Conservation (phyloP, 1,140 invertebrate genomes). For the Ladona fulva region DNA sequence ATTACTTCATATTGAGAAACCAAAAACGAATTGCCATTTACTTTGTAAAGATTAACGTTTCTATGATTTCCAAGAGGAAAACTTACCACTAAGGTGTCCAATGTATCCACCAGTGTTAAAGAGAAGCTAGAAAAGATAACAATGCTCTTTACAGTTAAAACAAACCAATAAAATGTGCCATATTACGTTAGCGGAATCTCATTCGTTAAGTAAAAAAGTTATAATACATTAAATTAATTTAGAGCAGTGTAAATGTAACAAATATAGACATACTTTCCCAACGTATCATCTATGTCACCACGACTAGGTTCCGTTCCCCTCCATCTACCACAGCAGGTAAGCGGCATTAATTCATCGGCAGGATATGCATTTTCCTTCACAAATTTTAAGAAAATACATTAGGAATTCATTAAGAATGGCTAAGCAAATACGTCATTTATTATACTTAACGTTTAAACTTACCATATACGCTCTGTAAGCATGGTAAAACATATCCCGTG, state of each 20-base stretch:
- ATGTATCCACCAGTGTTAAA: slow-evolving; percentile 85
- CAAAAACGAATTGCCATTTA: neutral
- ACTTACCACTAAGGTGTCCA: slow-evolving; percentile 83
- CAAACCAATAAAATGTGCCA: neutral
- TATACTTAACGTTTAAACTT: slow-evolving; percentile 28
- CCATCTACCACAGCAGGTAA: slow-evolving; percentile 88
- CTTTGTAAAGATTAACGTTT: neutral
- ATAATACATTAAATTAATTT: no score
- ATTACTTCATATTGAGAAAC: slow-evolving; percentile 7
- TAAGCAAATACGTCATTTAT: neutral
- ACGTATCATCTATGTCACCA: slow-evolving; percentile 90
- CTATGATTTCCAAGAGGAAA: slow-evolving; percentile 15
- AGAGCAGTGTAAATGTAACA: no score
- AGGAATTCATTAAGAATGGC: neutral
- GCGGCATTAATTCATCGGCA: slow-evolving; percentile 95
- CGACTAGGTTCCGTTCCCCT: slow-evolving; percentile 74
- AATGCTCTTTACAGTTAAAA: slow-evolving; percentile 20
- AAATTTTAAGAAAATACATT: slow-evolving; percentile 5
- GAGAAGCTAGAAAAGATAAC: slow-evolving; percentile 74
- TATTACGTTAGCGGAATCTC: no score
- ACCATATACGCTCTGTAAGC: slow-evolving; percentile 95
- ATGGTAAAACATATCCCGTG: slow-evolving; percentile 93
- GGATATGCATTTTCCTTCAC: slow-evolving; percentile 86
- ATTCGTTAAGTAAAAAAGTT: no score
- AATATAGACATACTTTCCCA: slow-evolving; percentile 80